These are phyloP conservation scores for Marmota monax DNA, from an alignment of 2,113 vertebrate species.

Conservation along the genomic window DNA sequence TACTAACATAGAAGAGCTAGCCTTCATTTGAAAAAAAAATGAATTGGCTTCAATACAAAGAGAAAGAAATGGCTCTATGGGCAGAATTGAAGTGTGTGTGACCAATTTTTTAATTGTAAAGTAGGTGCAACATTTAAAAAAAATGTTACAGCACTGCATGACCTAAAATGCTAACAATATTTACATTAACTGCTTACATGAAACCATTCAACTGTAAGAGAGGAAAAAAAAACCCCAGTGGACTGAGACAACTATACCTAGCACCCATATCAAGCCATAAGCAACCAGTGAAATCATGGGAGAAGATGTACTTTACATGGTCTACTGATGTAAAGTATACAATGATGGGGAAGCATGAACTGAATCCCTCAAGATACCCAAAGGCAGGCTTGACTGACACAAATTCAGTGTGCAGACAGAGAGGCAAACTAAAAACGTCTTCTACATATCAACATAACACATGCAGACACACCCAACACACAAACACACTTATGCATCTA, in stretches of 20 bases:
- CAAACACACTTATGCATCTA: constrained; percentile 60
- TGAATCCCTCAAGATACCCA: constrained; percentile 81
- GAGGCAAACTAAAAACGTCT: constrained; percentile 68
- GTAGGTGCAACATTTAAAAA: constrained; percentile 96
- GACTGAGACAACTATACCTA: constrained; percentile 91
- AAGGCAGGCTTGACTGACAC: constrained; percentile 83
- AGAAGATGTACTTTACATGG: constrained; percentile 91
- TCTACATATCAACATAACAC: constrained; percentile 62
- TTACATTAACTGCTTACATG: constrained; percentile 96
- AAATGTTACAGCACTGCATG: constrained; percentile 97
- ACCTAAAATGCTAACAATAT: constrained; percentile 98
- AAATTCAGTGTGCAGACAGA: constrained; percentile 76
- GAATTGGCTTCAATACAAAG: constrained; percentile 87
- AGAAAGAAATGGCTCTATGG: constrained; percentile 90
- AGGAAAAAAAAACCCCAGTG: constrained; percentile 83
- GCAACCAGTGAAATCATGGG: constrained; percentile 90
- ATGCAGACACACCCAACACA: constrained; percentile 50
- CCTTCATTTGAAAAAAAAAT: constrained; percentile 85
- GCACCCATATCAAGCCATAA: constrained; percentile 89
- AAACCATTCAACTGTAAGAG: constrained; percentile 90
- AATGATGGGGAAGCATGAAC: constrained; percentile 89
- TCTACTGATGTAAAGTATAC: constrained; percentile 92
- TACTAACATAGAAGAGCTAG: constrained; percentile 84
- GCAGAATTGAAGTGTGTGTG: constrained; percentile 94
- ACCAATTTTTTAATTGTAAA: constrained; percentile 98